phyloP scores from a whole-genome alignment of 2,113 vertebrate genomes.

The Bagarius yarrelli region DNA sequence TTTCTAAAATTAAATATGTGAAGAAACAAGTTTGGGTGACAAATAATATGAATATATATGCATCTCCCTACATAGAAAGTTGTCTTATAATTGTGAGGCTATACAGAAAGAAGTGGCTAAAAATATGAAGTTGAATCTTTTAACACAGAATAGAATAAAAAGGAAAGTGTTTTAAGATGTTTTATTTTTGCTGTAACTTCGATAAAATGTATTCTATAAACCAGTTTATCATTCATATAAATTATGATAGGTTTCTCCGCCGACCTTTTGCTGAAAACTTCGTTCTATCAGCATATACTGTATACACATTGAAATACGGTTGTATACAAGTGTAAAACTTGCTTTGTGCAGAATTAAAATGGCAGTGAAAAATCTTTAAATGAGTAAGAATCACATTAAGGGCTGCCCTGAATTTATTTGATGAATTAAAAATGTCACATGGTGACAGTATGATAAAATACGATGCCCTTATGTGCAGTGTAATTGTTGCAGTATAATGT shows the following conservation, averaged over 20 bases:
- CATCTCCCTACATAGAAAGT: no score
- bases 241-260: conserved; percentile 10
- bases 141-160: background rate
- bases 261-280: conserved; percentile 23
- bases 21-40: no score
- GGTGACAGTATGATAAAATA: conserved; percentile 38
- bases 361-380: conserved; percentile 7
- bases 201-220: conserved; percentile 9
- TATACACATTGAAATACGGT: background rate
- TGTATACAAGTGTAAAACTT: background rate
- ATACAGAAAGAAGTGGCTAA: no score
- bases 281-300: background rate
- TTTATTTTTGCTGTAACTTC: conserved; percentile 1
- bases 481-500: conserved; percentile 4
- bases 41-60: no score
- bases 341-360: conserved; percentile 8
- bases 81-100: no score
- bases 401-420: conserved; percentile 11
- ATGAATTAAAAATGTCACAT: conserved; percentile 22
- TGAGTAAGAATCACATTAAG: conserved; percentile 27
- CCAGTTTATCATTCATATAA: conserved; percentile 22
- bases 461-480: conserved; percentile 8
- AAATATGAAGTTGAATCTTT: no score
- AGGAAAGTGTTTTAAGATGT: background rate
- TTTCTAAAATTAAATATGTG: no score